Percentiles rank a stretch among this genome's conserved stretches.
Conservation (phyloP, 2,113 vertebrate species). For the Monopterus albus region DNA sequence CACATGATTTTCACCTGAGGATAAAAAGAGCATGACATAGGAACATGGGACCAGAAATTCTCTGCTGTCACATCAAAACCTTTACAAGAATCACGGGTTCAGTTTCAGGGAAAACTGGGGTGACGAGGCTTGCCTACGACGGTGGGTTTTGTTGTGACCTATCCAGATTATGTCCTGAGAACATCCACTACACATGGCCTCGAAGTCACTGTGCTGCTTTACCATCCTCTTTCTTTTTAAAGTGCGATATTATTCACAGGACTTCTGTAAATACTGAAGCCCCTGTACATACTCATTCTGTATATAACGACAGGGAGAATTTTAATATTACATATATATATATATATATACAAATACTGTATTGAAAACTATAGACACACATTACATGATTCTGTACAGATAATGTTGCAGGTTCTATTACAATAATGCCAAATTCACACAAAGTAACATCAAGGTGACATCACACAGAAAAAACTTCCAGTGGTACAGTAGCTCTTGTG, state of each 20-base stretch:
- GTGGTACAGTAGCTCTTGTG: conserved; percentile 23
- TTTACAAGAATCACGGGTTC: conserved; percentile 43
- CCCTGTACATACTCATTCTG: conserved; percentile 67
- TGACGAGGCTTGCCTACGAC: conserved; percentile 42
- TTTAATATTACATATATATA: conserved; percentile 62
- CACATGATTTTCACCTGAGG: conserved; percentile 37
- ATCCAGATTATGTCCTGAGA: conserved; percentile 43
- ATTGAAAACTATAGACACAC: conserved; percentile 40
- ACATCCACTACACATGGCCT: conserved; percentile 59
- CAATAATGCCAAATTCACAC: conserved; percentile 58
- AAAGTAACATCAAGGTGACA: conserved; percentile 34
- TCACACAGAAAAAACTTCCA: conserved; percentile 25
- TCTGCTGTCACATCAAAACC: conserved; percentile 53
- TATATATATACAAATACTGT: conserved; percentile 52
- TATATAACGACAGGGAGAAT: conserved; percentile 65
- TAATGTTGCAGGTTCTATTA: conserved; percentile 59
- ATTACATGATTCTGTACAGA: conserved; percentile 56
- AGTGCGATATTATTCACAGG: conserved; percentile 55
- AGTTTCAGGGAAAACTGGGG: conserved; percentile 38
- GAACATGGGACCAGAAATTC: conserved; percentile 66
- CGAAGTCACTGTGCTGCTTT: conserved; percentile 65
- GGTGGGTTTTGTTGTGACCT: conserved; percentile 49
- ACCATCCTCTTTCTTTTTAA: conserved; percentile 37
- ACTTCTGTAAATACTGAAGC: conserved; percentile 69
- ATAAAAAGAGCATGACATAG: conserved; percentile 26